These are phyloP conservation scores for Caenorhabditis uteleia DNA, from an alignment of 2,888 invertebrate genomes.

Conservation along the genomic window DNA sequence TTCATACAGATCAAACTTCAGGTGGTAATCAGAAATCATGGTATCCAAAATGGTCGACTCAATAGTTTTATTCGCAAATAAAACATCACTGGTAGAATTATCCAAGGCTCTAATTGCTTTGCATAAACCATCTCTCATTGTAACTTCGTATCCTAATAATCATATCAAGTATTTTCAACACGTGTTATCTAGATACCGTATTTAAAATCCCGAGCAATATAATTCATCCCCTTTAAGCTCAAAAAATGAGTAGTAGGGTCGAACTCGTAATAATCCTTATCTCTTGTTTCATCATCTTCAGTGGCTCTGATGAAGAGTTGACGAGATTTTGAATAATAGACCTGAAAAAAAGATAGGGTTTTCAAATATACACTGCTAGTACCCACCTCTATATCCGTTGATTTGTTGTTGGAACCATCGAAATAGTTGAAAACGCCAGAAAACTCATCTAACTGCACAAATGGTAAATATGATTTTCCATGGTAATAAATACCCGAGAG, in stretches of 20 bases:
- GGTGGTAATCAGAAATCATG: conserved; percentile 4
- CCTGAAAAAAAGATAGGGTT: too few species aligned
- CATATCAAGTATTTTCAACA: background rate
- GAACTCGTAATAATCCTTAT: too few species aligned
- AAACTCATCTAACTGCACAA: conserved; percentile 21
- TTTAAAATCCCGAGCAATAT: conserved; percentile 33
- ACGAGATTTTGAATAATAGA: conserved; percentile 16
- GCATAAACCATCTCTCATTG: conserved; percentile 15
- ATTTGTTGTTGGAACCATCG: conserved; percentile 6
- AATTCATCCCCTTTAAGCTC: conserved; percentile 16
- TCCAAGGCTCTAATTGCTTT: background rate
- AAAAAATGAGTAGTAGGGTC: too few species aligned
- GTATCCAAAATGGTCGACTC: conserved; percentile 3
- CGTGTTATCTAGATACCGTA: conserved; percentile 4
- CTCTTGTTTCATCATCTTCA: conserved; percentile 10
- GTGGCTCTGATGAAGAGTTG: conserved; percentile 16
- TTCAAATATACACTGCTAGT: too few species aligned
- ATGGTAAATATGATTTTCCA: background rate
- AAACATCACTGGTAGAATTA: conserved; percentile 14
- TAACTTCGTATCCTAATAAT: conserved; percentile 25
- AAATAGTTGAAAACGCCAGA: conserved; percentile 18
- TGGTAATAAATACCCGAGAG: too few species aligned
- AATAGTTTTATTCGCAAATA: background rate
- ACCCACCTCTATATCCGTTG: conserved; percentile 16
- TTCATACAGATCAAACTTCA: conserved; percentile 3